phyloP scores from a whole-genome alignment of 1,140 invertebrate genomes.

The Papilio dardanus region DNA sequence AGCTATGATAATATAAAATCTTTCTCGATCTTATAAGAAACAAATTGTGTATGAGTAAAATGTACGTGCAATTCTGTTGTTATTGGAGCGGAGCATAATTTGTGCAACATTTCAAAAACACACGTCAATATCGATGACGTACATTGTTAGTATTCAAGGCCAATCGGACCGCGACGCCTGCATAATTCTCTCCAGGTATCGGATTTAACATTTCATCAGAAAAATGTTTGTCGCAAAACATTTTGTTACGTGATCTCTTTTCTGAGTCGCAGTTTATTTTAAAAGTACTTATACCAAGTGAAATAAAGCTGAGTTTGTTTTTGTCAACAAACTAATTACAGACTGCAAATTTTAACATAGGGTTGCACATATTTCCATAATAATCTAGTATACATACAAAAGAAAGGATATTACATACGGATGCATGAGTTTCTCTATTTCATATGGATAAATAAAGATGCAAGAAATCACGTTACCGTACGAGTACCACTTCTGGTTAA shows the following conservation, averaged over 20 bases:
- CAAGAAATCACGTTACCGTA: background rate
- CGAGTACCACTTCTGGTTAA: background rate
- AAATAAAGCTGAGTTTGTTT: too few relatives aligned
- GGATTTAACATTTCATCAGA: background rate
- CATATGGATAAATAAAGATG: background rate
- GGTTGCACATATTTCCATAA: too few relatives aligned
- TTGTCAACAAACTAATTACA: too few relatives aligned
- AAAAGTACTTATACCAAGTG: too few relatives aligned
- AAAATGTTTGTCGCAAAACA: constrained; percentile 3
- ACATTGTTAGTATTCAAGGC: constrained; percentile 11
- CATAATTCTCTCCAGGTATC: constrained; percentile 17
- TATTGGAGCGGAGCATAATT: constrained; percentile 5
- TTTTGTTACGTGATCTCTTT: constrained; percentile 2
- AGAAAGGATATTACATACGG: too few relatives aligned
- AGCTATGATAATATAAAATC: background rate
- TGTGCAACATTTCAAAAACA: constrained; percentile 6
- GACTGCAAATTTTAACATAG: too few relatives aligned
- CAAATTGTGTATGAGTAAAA: background rate
- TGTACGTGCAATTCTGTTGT: background rate
- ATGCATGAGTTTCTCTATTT: too few relatives aligned
- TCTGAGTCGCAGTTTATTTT: background rate
- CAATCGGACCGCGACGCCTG: background rate
- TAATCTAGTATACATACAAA: too few relatives aligned
- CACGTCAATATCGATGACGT: background rate
- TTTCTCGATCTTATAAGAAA: background rate